Evolutionary conservation across 2,113 vertebrate species (phyloP).

Genomic region (Xerus inauris): DNA sequence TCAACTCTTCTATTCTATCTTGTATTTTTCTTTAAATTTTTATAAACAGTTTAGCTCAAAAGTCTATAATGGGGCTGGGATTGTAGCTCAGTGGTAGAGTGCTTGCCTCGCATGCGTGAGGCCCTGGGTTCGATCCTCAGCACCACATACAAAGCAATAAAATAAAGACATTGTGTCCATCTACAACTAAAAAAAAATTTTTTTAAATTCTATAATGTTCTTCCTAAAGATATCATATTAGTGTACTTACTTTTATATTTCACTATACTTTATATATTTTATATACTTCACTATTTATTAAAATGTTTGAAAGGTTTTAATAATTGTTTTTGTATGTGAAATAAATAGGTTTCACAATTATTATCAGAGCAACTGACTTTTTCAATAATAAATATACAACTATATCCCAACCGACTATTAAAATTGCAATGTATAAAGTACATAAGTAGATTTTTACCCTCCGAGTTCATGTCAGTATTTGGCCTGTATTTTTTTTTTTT

Average conservation of each 20-base stretch:
- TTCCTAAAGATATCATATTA: neutral
- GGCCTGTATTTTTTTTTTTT: conserved; percentile 9
- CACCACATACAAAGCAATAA: no score
- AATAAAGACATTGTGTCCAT: no score
- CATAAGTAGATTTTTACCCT: neutral
- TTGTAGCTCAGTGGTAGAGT: no score
- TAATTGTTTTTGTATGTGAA: conserved; percentile 23
- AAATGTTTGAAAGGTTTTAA: conserved; percentile 21
- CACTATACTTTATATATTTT: neutral
- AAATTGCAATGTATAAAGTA: conserved; percentile 19
- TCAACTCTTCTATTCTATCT: neutral
- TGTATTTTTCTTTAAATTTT: neutral
- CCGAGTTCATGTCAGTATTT: neutral
- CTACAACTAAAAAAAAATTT: no score
- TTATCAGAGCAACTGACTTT: neutral
- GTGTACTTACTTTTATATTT: neutral
- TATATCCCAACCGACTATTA: neutral
- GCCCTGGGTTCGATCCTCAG: no score
- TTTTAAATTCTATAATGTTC: neutral
- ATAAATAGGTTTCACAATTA: conserved; percentile 35
- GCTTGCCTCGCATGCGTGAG: no score
- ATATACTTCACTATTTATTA: conserved; percentile 2
- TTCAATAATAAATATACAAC: neutral
- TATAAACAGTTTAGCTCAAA: neutral
- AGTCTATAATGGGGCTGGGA: no score